These are phyloP conservation scores for Astreopora myriophthalma DNA, from an alignment of 64 coral and sea anemone genomes.

Conservation along the genomic window DNA sequence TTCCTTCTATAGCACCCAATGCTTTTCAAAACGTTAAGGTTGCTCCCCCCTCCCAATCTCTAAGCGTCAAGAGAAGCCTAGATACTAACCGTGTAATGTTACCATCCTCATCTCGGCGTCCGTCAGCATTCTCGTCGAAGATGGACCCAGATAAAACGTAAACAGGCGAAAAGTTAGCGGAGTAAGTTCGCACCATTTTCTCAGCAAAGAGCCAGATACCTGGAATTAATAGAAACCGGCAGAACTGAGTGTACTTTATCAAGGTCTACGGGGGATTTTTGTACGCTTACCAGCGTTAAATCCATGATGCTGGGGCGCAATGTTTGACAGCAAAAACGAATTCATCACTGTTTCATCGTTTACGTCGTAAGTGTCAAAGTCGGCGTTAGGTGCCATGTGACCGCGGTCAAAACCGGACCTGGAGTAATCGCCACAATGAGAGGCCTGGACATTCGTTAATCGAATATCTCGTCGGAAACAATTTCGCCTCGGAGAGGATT, in stretches of 20 bases:
- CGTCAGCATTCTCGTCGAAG: conserved; percentile 88
- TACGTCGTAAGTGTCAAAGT: conserved; percentile 75
- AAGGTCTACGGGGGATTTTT: not conserved
- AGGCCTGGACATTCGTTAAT: conserved; percentile 58
- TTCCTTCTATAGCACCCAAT: too few relatives aligned
- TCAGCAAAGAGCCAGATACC: conserved; percentile 80
- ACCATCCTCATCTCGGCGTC: conserved; percentile 62
- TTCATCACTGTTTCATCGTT: conserved; percentile 50
- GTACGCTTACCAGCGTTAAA: conserved; percentile 67
- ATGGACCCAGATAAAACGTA: conserved; percentile 84
- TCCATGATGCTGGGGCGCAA: conserved; percentile 57
- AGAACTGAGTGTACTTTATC: not conserved
- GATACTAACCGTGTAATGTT: conserved; percentile 57
- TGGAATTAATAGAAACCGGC: conserved; percentile 13
- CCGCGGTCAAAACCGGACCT: conserved; percentile 71
- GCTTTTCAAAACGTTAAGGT: too few relatives aligned
- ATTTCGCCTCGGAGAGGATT: conserved; percentile 20
- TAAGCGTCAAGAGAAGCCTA: too few relatives aligned
- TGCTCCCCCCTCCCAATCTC: too few relatives aligned
- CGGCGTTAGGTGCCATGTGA: conserved; percentile 76
- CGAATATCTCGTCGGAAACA: conserved; percentile 83
- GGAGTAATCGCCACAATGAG: conserved; percentile 61
- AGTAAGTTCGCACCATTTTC: conserved; percentile 49
- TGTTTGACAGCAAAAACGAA: conserved; percentile 71
- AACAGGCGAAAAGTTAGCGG: conserved; percentile 42